Evolutionary conservation across 2,797 vertebrate species (phyloP).

Genomic region (Eospalax fontanierii): DNA sequence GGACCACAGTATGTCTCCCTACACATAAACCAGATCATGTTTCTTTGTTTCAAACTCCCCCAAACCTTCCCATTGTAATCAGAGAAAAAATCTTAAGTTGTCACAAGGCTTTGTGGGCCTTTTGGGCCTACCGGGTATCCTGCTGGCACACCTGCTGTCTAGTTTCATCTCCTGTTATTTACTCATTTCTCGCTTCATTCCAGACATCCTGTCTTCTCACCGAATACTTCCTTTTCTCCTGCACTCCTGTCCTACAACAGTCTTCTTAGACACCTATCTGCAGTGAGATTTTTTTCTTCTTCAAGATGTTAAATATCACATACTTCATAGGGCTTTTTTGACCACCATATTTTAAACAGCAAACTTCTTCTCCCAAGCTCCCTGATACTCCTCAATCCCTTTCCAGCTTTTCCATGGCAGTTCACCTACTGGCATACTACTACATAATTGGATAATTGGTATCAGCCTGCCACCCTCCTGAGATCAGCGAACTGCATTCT

Average conservation of each 20-base stretch:
- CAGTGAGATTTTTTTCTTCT: background rate
- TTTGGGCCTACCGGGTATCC: background rate
- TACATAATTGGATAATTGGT: background rate
- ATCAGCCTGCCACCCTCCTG: background rate
- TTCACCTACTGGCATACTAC: background rate
- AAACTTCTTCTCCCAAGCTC: background rate
- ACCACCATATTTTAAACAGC: background rate
- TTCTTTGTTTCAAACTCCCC: slow-evolving; percentile 3
- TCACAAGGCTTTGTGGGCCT: background rate
- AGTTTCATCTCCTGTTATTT: background rate
- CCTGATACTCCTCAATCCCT: background rate
- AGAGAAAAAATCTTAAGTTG: background rate
- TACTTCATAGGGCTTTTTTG: background rate
- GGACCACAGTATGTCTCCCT: background rate
- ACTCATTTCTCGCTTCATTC: background rate
- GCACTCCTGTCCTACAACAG: background rate
- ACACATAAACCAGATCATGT: background rate
- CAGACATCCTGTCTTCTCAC: background rate
- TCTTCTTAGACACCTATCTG: background rate
- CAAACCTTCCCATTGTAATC: background rate
- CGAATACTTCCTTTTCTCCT: background rate
- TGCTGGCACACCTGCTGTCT: background rate
- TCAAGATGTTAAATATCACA: background rate
- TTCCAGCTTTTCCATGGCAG: background rate
- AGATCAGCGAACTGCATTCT: background rate